Percentiles rank a stretch among this genome's conserved stretches.
phyloP scores from a whole-genome alignment of 2,797 vertebrate genomes.

The Sphenopsis melanotis region DNA sequence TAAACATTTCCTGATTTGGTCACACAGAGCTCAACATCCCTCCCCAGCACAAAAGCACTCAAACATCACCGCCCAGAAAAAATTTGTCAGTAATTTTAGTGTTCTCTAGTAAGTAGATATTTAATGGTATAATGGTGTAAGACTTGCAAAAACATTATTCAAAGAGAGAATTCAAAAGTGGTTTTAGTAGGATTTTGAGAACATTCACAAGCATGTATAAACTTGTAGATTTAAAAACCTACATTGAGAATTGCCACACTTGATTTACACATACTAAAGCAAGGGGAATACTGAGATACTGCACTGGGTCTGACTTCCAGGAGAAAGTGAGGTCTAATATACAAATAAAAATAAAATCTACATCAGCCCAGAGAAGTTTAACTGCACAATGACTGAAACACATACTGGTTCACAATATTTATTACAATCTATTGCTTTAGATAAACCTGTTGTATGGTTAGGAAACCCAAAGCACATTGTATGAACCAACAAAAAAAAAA shows the following conservation, averaged over 20 bases:
- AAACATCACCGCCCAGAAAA: not conserved
- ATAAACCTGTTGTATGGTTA: constrained; percentile 27
- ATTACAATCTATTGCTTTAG: constrained; percentile 66
- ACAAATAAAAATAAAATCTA: not conserved
- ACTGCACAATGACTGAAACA: constrained; percentile 2
- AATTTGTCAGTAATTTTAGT: not conserved
- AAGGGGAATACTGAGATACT: not conserved
- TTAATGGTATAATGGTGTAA: not conserved
- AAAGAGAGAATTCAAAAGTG: not conserved
- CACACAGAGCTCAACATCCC: not conserved
- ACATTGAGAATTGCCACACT: not conserved
- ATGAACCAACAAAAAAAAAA: not conserved
- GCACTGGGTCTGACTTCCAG: not conserved
- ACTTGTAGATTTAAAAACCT: not conserved
- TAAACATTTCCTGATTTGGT: not conserved
- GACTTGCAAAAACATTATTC: constrained; percentile 12
- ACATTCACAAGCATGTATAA: not conserved
- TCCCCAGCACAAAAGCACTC: not conserved
- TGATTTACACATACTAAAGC: not conserved
- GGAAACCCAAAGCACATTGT: not conserved
- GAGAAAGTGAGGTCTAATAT: not conserved
- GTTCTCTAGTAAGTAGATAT: not conserved
- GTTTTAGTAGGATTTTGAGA: not conserved
- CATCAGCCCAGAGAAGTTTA: not conserved
- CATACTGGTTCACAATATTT: constrained; percentile 31